Evolutionary conservation across 2,888 invertebrate genomes (phyloP).

Genomic region (Synergus umbraculus): DNA sequence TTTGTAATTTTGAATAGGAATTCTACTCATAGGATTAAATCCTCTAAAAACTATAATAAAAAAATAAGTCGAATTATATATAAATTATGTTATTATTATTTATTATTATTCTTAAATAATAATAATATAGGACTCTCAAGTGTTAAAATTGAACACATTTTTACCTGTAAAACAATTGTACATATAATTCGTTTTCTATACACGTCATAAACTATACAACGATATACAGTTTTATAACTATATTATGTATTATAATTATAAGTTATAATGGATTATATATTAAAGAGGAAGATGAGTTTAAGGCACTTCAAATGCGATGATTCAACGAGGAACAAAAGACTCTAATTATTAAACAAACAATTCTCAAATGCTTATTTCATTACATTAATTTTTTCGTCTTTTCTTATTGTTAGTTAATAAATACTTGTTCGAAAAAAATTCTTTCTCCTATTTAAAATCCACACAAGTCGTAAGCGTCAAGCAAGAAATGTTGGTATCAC

Average conservation of each 20-base stretch:
- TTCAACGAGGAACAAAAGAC: background rate
- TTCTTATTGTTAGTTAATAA: conserved; percentile 29
- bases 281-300: conserved; percentile 59
- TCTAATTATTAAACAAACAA: background rate
- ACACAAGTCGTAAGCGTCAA: conserved; percentile 40
- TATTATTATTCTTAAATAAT: background rate
- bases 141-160: conserved; percentile 45
- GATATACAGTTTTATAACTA: background rate
- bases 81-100: background rate
- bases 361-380: background rate
- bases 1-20: background rate
- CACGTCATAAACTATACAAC: conserved; percentile 30
- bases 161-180: conserved; percentile 50
- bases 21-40: background rate
- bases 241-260: too few relatives aligned
- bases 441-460: background rate
- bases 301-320: conserved; percentile 61
- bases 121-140: conserved; percentile 3
- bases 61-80: background rate
- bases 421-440: background rate
- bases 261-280: background rate
- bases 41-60: background rate
- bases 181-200: conserved; percentile 46
- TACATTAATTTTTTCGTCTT: conserved; percentile 4
- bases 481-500: conserved; percentile 64